phyloP scores from a whole-genome alignment of 2,888 invertebrate species.

The Cepaea hortensis region DNA sequence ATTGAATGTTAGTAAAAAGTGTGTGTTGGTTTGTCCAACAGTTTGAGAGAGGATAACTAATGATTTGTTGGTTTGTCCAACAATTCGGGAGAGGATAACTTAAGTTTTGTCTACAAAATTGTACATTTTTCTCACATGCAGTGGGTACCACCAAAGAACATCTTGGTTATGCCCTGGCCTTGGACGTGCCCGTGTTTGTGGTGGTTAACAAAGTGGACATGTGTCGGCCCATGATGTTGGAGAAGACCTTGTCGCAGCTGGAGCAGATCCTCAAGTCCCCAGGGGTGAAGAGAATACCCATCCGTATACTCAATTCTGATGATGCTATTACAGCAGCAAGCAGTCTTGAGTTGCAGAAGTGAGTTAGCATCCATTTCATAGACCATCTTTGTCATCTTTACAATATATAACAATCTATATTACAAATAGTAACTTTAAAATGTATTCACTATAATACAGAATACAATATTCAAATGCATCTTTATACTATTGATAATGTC shows the following conservation, averaged over 20 bases:
- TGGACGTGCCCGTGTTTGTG: slow-evolving; percentile 89
- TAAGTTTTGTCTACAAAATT: background rate
- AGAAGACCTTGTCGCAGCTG: slow-evolving; percentile 78
- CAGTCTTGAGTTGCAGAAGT: slow-evolving; percentile 78
- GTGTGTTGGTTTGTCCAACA: too few species aligned
- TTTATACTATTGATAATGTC: too few species aligned
- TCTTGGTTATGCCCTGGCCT: slow-evolving; percentile 83
- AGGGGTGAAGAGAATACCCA: slow-evolving; percentile 82
- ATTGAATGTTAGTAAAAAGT: too few species aligned
- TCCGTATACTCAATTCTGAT: slow-evolving; percentile 83
- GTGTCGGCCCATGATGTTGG: slow-evolving; percentile 78
- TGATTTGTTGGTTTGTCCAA: too few species aligned
- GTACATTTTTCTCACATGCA: slow-evolving; percentile 52
- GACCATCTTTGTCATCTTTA: too few species aligned
- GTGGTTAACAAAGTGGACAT: slow-evolving; percentile 95
- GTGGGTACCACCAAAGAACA: slow-evolving; percentile 88
- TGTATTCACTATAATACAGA: too few species aligned
- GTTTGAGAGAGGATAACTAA: too few species aligned
- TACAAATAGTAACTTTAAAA: too few species aligned
- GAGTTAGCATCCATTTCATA: background rate
- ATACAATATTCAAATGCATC: too few species aligned
- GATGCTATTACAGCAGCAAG: slow-evolving; percentile 87
- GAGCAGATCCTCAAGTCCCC: slow-evolving; percentile 82
- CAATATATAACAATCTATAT: too few species aligned
- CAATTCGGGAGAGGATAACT: too few species aligned